A percentile compares a stretch with the other conserved stretches of the same genome.
phyloP scores from a whole-genome alignment of 2,113 vertebrate genomes.

The Mystacornis crossleyi region DNA sequence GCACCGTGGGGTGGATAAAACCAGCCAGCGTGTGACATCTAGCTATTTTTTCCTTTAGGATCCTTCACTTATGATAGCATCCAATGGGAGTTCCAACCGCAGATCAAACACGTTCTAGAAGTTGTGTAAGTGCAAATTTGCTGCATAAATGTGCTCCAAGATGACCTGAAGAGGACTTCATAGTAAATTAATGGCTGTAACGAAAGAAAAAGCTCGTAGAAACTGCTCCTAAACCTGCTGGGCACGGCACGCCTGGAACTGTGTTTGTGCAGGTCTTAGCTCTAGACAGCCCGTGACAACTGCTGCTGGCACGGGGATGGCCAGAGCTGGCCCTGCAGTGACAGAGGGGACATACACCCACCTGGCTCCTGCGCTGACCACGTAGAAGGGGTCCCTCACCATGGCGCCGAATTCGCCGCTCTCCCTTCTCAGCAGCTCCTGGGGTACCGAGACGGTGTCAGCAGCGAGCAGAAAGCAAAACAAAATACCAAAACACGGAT shows the following conservation, averaged over 20 bases:
- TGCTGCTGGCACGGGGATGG: background rate
- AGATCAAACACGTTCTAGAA: background rate
- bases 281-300: background rate
- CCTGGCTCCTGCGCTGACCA: constrained; percentile 71
- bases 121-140: background rate
- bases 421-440: constrained; percentile 79
- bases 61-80: background rate
- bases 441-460: constrained; percentile 28
- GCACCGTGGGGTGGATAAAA: background rate
- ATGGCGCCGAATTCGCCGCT: constrained; percentile 52
- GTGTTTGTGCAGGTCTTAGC: background rate
- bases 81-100: background rate
- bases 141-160: background rate
- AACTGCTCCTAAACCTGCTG: background rate
- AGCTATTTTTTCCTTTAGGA: background rate
- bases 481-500: background rate
- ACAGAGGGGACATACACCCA: constrained; percentile 31
- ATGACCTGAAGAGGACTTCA: background rate
- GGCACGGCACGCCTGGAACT: background rate
- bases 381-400: constrained; percentile 58
- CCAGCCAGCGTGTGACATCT: background rate
- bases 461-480: background rate
- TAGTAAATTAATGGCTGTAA: background rate
- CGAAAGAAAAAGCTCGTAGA: background rate
- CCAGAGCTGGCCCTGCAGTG: background rate